Base-by-base conservation (phyloP, 2,797 vertebrate species). In the Alauda arvensis region DNA sequence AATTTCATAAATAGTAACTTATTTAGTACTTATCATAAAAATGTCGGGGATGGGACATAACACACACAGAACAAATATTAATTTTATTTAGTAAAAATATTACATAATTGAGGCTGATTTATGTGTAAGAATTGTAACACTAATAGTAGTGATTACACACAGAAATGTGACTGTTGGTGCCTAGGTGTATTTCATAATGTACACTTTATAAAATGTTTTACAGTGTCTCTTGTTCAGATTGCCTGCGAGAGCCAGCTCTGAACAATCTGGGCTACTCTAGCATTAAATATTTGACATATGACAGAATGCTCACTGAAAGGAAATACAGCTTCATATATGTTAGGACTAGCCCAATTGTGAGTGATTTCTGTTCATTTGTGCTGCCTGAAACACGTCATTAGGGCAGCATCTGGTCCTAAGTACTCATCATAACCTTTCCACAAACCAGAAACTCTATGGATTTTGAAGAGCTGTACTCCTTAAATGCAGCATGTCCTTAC, bases 21-120 rank as follows among this genome's bases (percentile, higher is more conserved):
- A 85, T 55, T 90, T 77, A 57, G 34, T 75, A 62, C 63, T 88
- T 91, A 49, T 26, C 28, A 59, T 84, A 55, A 93, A 92, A 92
- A 83, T 59, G 55, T 85, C 55, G 52, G 25, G n/a, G 43, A 83
- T 80, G 40, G 75, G 72, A 61, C 84, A 71, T 74, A 86, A 72
- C 29, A 40, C 65, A 83, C 25, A 42, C 16, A n/a, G 13, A 79
- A 74, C 3, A 93, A 82, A 82, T 70, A 92, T 12, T 62, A 55
- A 81, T 55, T 77, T 87, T 74, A 57, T 79, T 68, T 77, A 43
- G 46, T 29, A 63, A 72, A 83, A 85, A 77, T 57, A 78, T 70
- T 82, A 61, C 61, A 67, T 51, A 89, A 56, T 53, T 57, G 61
- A 66, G 13, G 8, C 48, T 85, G 62, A 83, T 81, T 62, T 75